Evolutionary conservation across 1,140 invertebrate species (phyloP).

Genomic region (Augochlora pura): DNA sequence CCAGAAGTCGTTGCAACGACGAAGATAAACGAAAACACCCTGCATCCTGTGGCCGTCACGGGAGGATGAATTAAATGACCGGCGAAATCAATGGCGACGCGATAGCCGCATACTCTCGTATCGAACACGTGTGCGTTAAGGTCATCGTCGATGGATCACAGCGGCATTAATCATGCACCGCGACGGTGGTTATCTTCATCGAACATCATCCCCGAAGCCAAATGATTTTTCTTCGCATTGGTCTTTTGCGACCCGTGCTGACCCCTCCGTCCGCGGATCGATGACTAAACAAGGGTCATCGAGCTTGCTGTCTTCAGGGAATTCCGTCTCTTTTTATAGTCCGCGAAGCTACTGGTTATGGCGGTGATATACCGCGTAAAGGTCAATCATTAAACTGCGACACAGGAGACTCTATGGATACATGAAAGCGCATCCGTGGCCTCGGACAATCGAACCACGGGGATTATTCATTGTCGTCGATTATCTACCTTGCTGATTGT

Average conservation of each 20-base stretch:
- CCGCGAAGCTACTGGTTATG: background rate
- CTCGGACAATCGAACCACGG: background rate
- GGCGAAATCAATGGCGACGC: background rate
- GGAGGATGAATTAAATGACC: no score
- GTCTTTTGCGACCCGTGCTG: no score
- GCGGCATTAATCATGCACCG: background rate
- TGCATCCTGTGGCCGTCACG: no score
- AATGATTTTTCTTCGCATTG: no score
- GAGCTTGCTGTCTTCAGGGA: constrained; percentile 1
- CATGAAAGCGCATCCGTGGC: background rate
- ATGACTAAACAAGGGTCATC: constrained; percentile 11
- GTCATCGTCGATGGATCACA: background rate
- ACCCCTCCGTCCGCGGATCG: background rate
- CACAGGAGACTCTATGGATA: background rate
- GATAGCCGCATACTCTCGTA: background rate
- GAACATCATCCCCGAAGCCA: background rate
- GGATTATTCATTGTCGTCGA: background rate
- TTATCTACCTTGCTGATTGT: background rate
- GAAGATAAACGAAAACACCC: background rate
- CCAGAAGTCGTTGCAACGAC: background rate
- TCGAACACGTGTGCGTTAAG: background rate
- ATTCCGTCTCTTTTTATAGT: background rate
- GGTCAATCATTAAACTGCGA: background rate
- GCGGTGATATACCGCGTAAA: background rate
- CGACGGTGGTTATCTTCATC: background rate